These are phyloP conservation scores for Hetaerina titia DNA, from an alignment of 2,888 invertebrate species.

Conservation along the genomic window DNA sequence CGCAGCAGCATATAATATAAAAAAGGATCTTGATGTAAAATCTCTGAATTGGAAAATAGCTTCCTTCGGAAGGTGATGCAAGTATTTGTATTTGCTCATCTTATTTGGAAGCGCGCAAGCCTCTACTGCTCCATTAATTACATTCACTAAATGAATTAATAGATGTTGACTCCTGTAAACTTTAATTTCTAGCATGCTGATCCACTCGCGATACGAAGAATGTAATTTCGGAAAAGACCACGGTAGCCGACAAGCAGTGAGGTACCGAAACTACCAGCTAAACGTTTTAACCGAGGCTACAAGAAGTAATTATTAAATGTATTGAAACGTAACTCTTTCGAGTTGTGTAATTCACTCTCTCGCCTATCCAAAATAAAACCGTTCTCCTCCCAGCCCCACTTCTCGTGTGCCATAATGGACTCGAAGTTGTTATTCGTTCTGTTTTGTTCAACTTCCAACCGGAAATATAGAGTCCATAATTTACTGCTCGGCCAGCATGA, in stretches of 20 bases:
- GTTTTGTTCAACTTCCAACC: constrained; percentile 31
- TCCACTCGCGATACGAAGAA: too few relatives aligned
- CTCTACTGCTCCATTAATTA: too few relatives aligned
- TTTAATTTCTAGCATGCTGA: too few relatives aligned
- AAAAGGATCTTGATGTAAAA: too few relatives aligned
- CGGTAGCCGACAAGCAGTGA: background rate
- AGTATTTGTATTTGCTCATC: too few relatives aligned
- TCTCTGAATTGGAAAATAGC: too few relatives aligned
- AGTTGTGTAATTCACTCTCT: background rate
- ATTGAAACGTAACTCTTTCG: background rate
- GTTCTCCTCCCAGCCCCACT: background rate
- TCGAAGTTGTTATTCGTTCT: constrained; percentile 15
- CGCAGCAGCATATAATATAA: too few relatives aligned
- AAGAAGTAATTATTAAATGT: background rate
- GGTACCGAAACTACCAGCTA: background rate
- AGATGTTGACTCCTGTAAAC: too few relatives aligned
- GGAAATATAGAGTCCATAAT: constrained; percentile 50
- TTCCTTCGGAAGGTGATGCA: too few relatives aligned
- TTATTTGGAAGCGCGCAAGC: too few relatives aligned
- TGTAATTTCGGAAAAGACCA: too few relatives aligned
- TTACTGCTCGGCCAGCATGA: constrained; percentile 12
- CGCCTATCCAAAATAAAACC: background rate
- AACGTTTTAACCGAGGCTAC: background rate
- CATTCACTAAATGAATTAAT: too few relatives aligned
- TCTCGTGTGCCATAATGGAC: constrained; percentile 38